These are phyloP conservation scores for Caenorhabditis imperialis DNA, from an alignment of 2,888 invertebrate species.

Conservation along the genomic window DNA sequence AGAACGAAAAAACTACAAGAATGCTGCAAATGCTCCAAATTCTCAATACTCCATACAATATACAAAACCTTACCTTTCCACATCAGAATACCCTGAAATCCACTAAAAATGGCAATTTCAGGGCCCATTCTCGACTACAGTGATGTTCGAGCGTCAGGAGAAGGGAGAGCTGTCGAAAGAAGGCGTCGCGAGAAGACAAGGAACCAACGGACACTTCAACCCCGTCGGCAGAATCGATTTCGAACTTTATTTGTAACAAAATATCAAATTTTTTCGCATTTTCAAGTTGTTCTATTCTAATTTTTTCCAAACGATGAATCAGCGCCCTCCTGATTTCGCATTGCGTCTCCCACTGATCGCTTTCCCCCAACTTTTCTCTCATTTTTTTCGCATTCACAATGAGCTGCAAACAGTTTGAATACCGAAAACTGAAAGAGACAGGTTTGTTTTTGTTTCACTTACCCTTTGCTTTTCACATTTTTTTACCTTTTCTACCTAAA, in stretches of 20 bases:
- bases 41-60: background rate
- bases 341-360: too few relatives aligned
- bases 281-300: constrained; percentile 2
- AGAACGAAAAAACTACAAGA: background rate
- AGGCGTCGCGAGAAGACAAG: constrained; percentile 64
- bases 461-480: too few relatives aligned
- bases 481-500: too few relatives aligned
- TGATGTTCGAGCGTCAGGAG: constrained; percentile 61
- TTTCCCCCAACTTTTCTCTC: constrained; percentile 1
- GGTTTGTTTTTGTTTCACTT: too few relatives aligned
- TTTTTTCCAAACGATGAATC: too few relatives aligned
- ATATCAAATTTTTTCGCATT: background rate
- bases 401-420: too few relatives aligned
- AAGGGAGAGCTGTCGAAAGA: constrained; percentile 58
- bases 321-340: too few relatives aligned
- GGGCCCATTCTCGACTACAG: constrained; percentile 62
- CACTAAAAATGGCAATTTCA: constrained; percentile 18
- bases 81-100: too few relatives aligned
- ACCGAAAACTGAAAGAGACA: background rate
- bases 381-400: too few relatives aligned
- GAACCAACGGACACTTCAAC: constrained; percentile 65
- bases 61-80: background rate
- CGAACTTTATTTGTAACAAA: constrained; percentile 66
- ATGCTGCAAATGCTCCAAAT: background rate
- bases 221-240: constrained; percentile 71